These are phyloP conservation scores for Drosophila parvula DNA, from an alignment of 1,140 invertebrate species.

Conservation along the genomic window DNA sequence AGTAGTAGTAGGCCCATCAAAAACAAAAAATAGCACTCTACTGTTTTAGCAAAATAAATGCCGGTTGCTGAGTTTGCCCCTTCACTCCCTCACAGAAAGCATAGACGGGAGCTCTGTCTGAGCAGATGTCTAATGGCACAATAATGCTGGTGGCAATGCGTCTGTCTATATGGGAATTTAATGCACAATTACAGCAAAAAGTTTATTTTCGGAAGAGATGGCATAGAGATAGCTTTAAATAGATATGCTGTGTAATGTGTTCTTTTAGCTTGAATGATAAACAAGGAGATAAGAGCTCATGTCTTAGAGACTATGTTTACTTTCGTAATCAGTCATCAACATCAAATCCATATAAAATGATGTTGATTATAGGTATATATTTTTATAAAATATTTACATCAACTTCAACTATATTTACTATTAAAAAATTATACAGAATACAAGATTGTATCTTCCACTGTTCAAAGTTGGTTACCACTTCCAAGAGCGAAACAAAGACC, in stretches of 20 bases:
- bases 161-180: constrained; percentile 37
- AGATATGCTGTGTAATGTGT: not conserved
- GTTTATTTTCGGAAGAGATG: constrained; percentile 9
- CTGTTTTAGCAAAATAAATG: constrained; percentile 54
- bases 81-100: not conserved
- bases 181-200: constrained; percentile 34
- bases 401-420: not conserved
- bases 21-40: constrained; percentile 49
- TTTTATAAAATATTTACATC: not conserved
- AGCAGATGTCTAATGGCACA: constrained; percentile 66
- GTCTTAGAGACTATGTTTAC: not conserved
- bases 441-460: not conserved
- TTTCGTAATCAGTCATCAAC: not conserved
- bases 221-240: not conserved
- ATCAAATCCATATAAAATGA: not conserved
- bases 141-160: constrained; percentile 57
- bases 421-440: not conserved
- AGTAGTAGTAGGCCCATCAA: constrained; percentile 49
- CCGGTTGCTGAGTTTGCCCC: constrained; percentile 4
- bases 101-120: constrained; percentile 8
- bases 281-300: not conserved
- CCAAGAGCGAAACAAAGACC: not conserved
- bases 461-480: constrained; percentile 10
- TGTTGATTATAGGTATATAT: no score
- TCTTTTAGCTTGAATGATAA: not conserved